Conservation (phyloP, 2,888 invertebrate species). For the Dendrolimus houi region DNA sequence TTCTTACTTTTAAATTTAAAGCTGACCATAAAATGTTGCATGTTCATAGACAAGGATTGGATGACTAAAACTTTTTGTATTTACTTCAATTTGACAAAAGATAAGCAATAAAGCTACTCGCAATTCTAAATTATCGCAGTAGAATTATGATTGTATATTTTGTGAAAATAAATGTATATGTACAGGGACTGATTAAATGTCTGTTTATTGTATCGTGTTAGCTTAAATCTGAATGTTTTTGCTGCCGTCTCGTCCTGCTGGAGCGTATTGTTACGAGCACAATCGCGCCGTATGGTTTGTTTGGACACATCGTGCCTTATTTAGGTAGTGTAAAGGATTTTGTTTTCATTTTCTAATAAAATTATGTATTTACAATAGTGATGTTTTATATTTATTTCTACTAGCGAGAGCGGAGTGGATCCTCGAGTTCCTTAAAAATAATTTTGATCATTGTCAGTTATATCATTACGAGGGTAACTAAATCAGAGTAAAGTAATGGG, state of each 20-base stretch:
- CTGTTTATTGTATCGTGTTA: slow-evolving; percentile 18
- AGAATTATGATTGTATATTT: slow-evolving; percentile 33
- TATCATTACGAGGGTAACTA: no score
- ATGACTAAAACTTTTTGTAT: no score
- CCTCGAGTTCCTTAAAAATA: no score
- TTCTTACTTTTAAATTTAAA: no score
- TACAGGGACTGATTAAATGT: slow-evolving; percentile 32
- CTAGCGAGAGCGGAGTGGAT: no score
- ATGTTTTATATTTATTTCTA: slow-evolving; percentile 21
- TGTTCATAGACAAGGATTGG: no score
- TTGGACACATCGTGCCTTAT: slow-evolving; percentile 71
- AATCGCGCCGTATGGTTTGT: slow-evolving; percentile 24
- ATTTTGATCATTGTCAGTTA: no score
- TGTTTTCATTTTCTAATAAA: slow-evolving; percentile 74
- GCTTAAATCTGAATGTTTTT: slow-evolving; percentile 7
- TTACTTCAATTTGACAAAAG: background rate
- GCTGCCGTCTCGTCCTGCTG: slow-evolving; percentile 12
- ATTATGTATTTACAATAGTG: slow-evolving; percentile 52
- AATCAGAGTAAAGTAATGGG: no score
- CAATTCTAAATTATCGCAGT: slow-evolving; percentile 4
- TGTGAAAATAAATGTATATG: slow-evolving; percentile 32
- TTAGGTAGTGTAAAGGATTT: slow-evolving; percentile 70
- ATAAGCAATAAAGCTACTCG: slow-evolving; percentile 1
- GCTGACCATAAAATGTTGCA: no score
- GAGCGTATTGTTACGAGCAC: slow-evolving; percentile 1